Conservation (phyloP, 1,140 invertebrate genomes). For the Drosophila neocordata region DNA sequence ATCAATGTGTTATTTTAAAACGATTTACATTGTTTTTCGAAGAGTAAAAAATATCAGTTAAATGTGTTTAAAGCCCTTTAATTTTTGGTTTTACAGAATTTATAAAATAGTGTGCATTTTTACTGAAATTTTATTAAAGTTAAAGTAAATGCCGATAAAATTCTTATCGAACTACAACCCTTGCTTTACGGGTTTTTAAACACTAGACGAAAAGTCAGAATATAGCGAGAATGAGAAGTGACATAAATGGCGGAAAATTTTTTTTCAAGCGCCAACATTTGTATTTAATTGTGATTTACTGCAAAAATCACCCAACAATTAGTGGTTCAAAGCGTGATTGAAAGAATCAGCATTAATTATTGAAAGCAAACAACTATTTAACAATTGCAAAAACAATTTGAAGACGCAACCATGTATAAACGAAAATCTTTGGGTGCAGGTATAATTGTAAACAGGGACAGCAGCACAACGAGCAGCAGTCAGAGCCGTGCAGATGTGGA, state of each 20-base stretch:
- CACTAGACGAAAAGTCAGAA: conserved; percentile 47
- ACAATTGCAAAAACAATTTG: conserved; percentile 37
- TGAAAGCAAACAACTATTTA: conserved; percentile 24
- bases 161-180: conserved; percentile 18
- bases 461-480: conserved; percentile 51
- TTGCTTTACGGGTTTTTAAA: conserved; percentile 31
- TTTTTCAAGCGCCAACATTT: conserved; percentile 79
- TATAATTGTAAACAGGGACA: conserved; percentile 50
- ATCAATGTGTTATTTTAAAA: background rate
- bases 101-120: background rate
- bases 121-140: background rate
- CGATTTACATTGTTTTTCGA: background rate
- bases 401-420: conserved; percentile 62
- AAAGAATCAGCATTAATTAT: conserved; percentile 10
- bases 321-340: conserved; percentile 20
- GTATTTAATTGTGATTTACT: conserved; percentile 74
- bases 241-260: conserved; percentile 79
- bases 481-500: conserved; percentile 37
- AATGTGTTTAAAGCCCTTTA: background rate
- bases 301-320: conserved; percentile 43
- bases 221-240: conserved; percentile 74
- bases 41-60: background rate
- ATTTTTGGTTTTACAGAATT: background rate
- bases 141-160: background rate
- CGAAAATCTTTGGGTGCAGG: conserved; percentile 58